Evolutionary conservation across 2,888 invertebrate genomes (phyloP), one percentile per base, ranked within the genome.

Genomic region (Tenthredo distinguenda): DNA sequence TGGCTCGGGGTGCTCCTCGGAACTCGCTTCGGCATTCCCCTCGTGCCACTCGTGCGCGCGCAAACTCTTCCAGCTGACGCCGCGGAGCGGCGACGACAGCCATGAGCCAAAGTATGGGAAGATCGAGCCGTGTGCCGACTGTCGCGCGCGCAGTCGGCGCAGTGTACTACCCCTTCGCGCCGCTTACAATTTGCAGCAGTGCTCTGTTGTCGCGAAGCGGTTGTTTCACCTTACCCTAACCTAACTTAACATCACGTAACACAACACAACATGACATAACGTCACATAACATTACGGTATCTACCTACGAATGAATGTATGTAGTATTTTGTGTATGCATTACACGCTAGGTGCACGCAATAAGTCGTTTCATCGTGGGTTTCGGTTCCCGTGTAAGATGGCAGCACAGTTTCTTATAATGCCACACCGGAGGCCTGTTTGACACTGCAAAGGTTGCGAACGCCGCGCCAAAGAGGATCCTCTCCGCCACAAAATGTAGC

Each of bases 31-130:
- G 55, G 18, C 40, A 10, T 37, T 55, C 43, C 81, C 68, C 31
- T 47, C 47, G 18, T 47, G 47, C 43, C 18, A 71, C 21, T 34
- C 4, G 26, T 68, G 83, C 83, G 83, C 83, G 83, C 83, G 83
- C 83, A 83, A 47, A n/a, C n/a, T 5, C 15, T 83, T 18, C 47
- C 83, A 83, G 83, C 83, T 83, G 83, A 62, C 62, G 21, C 21
- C 43, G 26, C 62, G 37, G 2, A 77, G 31, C 77, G 40, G 18
- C 50, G 50, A 18, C 55, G 18, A 76, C 77, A 55, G 55, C 10
- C 18, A n/a, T n/a, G n/a, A 55, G n/a, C 55, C n/a, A n/a, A 7
- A 7, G 55, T n/a, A 55, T 7, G 7, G n/a, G 4, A 3, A 47
- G 15, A 47, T 47, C 47, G 15, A 47, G 47, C 47, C 15, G 15